These are phyloP conservation scores for Bombus fervidus DNA, from an alignment of 1,140 invertebrate species.

Conservation along the genomic window DNA sequence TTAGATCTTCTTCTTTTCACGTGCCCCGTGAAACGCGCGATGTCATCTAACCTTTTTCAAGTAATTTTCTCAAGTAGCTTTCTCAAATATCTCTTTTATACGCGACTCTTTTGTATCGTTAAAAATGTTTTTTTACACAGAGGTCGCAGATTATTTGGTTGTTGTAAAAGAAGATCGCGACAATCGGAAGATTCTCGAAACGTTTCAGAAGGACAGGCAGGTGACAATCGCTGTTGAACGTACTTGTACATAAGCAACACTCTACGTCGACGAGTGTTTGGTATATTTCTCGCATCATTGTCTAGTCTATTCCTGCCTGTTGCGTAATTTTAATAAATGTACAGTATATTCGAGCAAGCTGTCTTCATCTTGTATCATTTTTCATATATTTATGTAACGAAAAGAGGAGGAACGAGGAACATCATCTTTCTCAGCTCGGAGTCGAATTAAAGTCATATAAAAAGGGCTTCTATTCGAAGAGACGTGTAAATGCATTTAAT, in stretches of 20 bases:
- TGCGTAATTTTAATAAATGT: background rate
- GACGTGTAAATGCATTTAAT: conserved; percentile 63
- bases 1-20: background rate
- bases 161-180: too few species aligned
- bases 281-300: too few species aligned
- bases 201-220: too few species aligned
- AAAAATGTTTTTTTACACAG: too few species aligned
- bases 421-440: background rate
- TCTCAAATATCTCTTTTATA: too few species aligned
- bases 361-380: background rate
- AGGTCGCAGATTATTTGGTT: background rate
- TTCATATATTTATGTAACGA: background rate
- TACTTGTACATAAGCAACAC: too few species aligned
- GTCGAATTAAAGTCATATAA: conserved; percentile 12
- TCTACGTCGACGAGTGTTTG: too few species aligned
- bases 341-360: background rate
- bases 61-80: too few species aligned
- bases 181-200: too few species aligned
- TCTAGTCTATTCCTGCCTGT: too few species aligned
- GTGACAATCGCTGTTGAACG: too few species aligned
- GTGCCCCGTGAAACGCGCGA: background rate
- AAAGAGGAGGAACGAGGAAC: background rate
- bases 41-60: background rate
- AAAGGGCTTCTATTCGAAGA: conserved; percentile 27
- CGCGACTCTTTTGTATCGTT: too few species aligned